Percentiles rank a stretch among this genome's conserved stretches.
Evolutionary conservation across 2,113 vertebrate genomes (phyloP).

Genomic region (Mellivora capensis): DNA sequence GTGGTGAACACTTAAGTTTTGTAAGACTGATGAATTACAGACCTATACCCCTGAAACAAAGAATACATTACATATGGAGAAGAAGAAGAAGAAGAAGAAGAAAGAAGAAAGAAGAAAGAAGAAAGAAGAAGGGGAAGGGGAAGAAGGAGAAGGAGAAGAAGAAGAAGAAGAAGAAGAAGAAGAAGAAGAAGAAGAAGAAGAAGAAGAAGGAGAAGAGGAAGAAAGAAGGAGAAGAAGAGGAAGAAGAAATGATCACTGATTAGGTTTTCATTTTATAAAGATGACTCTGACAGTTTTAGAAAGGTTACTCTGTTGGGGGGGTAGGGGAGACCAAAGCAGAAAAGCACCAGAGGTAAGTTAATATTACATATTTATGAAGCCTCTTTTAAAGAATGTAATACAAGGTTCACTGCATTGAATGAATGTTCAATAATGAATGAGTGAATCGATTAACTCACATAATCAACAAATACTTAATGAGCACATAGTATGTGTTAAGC

Average conservation of each 20-base stretch:
- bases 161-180: no score
- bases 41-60: no score
- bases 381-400: not conserved
- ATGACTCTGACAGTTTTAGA: not conserved
- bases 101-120: no score
- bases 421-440: not conserved
- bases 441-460: not conserved
- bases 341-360: not conserved
- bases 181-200: not conserved
- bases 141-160: no score
- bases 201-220: no score
- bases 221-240: not conserved
- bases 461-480: not conserved
- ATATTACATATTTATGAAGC: not conserved
- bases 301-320: not conserved
- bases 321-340: no score
- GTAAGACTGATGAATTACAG: no score
- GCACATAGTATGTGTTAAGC: not conserved
- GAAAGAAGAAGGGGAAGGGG: rapidly evolving
- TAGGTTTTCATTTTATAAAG: not conserved
- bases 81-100: not conserved
- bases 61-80: no score
- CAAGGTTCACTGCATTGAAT: not conserved
- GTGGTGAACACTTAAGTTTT: no score
- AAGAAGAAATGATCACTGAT: not conserved